Evolutionary conservation across 1,140 invertebrate species (phyloP).

Genomic region (Linepithema humile): DNA sequence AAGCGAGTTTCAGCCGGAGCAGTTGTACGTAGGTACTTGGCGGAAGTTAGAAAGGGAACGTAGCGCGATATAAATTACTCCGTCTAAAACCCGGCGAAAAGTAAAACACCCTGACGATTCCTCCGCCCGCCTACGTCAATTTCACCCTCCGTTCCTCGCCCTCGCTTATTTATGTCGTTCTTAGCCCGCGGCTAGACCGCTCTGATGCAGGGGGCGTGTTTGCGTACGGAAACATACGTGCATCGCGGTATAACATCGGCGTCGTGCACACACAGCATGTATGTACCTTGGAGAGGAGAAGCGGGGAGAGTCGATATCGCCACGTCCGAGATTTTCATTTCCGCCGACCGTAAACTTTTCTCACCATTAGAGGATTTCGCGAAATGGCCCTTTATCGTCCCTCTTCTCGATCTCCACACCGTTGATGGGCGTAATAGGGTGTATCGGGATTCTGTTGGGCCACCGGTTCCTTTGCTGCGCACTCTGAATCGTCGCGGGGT

Average conservation of each 20-base stretch:
- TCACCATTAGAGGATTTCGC: constrained; percentile 51
- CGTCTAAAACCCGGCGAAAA: constrained; percentile 73
- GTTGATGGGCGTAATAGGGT: constrained; percentile 27
- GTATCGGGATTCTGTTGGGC: constrained; percentile 31
- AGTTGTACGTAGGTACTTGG: constrained; percentile 25
- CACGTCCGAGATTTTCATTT: constrained; percentile 62
- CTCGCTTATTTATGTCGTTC: constrained; percentile 48
- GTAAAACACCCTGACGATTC: constrained; percentile 71
- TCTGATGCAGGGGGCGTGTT: constrained; percentile 10
- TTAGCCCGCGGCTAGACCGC: constrained; percentile 18
- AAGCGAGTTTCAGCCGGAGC: constrained; percentile 28
- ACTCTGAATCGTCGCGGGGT: not conserved
- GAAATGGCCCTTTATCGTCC: constrained; percentile 52
- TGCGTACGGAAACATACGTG: constrained; percentile 32
- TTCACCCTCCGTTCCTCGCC: not conserved
- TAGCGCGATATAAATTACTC: constrained; percentile 77
- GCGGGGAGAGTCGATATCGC: constrained; percentile 37
- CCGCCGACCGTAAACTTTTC: constrained; percentile 35
- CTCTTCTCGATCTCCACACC: constrained; percentile 4
- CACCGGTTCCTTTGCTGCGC: not conserved
- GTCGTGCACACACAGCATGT: not conserved
- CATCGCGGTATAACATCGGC: constrained; percentile 20
- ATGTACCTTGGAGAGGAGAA: not conserved
- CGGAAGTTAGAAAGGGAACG: not conserved
- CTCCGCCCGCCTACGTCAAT: constrained; percentile 10